Percentiles rank a stretch among this genome's conserved stretches.
These are phyloP conservation scores for Bolinopsis microptera DNA, from an alignment of 37 sponge, comb jelly and placozoan genomes.

Conservation along the genomic window DNA sequence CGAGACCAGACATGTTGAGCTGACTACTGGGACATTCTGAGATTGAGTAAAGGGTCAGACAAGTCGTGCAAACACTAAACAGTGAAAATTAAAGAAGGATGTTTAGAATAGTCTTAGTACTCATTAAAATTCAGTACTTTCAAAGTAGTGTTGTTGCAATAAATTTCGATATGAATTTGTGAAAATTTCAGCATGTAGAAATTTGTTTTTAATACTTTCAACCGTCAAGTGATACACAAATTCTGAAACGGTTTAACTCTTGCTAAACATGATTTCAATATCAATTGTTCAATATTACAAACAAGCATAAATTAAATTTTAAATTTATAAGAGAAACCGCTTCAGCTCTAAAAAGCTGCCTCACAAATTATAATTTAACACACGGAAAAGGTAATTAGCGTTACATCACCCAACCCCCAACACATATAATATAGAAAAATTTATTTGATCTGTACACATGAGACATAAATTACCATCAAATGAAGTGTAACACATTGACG, in stretches of 20 bases:
- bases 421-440: too few relatives aligned
- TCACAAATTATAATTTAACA: background rate
- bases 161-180: too few relatives aligned
- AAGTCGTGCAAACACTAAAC: background rate
- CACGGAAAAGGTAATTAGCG: background rate
- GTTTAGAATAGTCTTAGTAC: too few relatives aligned
- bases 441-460: background rate
- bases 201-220: too few relatives aligned
- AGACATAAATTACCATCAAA: too few relatives aligned
- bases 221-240: too few relatives aligned
- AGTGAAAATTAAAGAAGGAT: background rate
- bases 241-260: background rate
- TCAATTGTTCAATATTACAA: background rate
- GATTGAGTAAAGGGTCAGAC: background rate
- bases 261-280: background rate
- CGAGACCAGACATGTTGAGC: constrained; percentile 10
- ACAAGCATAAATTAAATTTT: background rate
- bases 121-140: too few relatives aligned
- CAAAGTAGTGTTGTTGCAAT: too few relatives aligned
- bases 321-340: background rate
- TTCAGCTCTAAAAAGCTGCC: background rate
- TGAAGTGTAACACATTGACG: too few relatives aligned
- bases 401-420: background rate
- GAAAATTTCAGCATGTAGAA: background rate
- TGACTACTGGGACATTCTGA: background rate